Evolutionary conservation across 30 jellyfish, hydroid and myxozoan species (phyloP), one percentile per base, ranked within the genome.

Genomic region (Pseudorhiza aurosa): DNA sequence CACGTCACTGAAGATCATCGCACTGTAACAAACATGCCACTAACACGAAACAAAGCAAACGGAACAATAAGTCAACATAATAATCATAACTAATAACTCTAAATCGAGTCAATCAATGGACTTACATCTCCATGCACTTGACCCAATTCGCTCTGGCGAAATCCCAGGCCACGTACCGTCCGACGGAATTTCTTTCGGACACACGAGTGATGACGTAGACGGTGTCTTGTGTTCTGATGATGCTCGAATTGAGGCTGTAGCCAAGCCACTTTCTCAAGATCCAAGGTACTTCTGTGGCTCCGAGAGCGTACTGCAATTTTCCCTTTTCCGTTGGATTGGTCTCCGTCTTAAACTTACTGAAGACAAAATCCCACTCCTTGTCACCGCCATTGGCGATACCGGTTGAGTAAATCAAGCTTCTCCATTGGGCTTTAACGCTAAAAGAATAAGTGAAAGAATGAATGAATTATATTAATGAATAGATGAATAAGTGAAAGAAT

Each of bases 121-220:
- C 95, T 51, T 68, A 83, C 97, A 90, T 90, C 28, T 67, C 89
- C 93, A 90, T 90, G 57, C 91, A 74, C 39, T 81, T 71, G 7
- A 59, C 85, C 97, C 97, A 90, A 40, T 90, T 90, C 14, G 90
- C 97, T 51, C 90, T 75, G 0, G 96, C 97, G 49, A 83, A 90
- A 26, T 71, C 75, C 97, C 97, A 90, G 6, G 96, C 97, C 10
- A 90, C 55, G 77, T 90, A 90, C 43, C 79, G 58, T 14, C 97
- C 97, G 8, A 78, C 68, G 8, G 97, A 91, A 72, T 88, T 88
- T 6, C 62, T 9, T 10, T 63, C 42, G 2, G 97, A 87, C 12
- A 90, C 88, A 21, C 60, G 76, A 1, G 91, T 73, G 75, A 90
- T 90, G 90, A 83, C 97, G 90, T 90, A 90, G 9, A 85, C 97